These are phyloP conservation scores for Magallana ariakensis DNA, from an alignment of 1,140 invertebrate genomes.

Conservation along the genomic window DNA sequence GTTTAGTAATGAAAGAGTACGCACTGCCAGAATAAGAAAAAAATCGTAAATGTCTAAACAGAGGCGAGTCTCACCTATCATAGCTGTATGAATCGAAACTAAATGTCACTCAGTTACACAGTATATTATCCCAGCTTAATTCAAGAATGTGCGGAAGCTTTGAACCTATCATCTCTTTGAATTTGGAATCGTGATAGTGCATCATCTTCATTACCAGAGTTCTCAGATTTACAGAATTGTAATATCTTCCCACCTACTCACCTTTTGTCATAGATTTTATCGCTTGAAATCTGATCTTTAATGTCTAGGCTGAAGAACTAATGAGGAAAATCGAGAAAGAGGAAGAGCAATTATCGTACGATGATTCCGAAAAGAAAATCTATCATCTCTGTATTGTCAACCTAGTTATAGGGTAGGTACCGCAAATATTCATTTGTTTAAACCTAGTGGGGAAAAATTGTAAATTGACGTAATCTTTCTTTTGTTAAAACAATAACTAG, in stretches of 20 bases:
- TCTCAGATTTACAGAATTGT: not conserved
- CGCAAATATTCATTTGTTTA: too few species aligned
- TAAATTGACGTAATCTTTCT: too few species aligned
- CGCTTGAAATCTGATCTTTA: not conserved
- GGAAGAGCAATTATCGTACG: constrained; percentile 93
- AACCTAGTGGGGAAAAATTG: too few species aligned
- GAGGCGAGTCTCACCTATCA: too few species aligned
- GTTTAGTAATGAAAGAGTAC: too few species aligned
- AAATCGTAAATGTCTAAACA: too few species aligned
- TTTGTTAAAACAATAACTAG: too few species aligned
- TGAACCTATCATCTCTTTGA: not conserved
- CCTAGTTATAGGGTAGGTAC: constrained; percentile 92
- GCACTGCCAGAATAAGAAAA: too few species aligned
- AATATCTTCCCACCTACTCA: not conserved
- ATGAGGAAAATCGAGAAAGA: constrained; percentile 99
- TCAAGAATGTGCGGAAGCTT: not conserved
- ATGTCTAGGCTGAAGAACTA: constrained; percentile 91
- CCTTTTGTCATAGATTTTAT: not conserved
- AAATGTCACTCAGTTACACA: not conserved
- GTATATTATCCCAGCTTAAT: not conserved
- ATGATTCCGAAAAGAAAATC: constrained; percentile 96
- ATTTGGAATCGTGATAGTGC: not conserved
- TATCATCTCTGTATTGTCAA: constrained; percentile 99
- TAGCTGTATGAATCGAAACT: not conserved
- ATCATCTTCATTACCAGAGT: not conserved